Evolutionary conservation across 2,113 vertebrate species (phyloP).

Genomic region (Myotis brandtii): DNA sequence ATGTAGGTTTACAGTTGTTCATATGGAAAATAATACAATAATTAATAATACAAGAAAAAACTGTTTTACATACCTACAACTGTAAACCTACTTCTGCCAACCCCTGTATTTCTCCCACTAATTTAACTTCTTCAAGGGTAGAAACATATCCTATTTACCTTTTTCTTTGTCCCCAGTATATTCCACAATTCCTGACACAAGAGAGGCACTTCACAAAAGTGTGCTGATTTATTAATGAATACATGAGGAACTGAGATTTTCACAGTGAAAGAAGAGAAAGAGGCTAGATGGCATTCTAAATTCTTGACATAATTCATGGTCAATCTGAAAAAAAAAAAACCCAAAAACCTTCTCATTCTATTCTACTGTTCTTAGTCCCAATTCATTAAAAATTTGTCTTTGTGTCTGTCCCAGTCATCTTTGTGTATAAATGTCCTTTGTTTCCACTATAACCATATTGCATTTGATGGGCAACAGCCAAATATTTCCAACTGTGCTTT

Average conservation of each 20-base stretch:
- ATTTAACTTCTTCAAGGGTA: constrained; percentile 2
- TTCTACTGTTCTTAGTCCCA: background rate
- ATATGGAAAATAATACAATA: background rate
- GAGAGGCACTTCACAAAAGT: background rate
- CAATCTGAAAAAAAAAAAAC: background rate
- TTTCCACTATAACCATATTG: constrained; percentile 27
- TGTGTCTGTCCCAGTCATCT: constrained; percentile 50
- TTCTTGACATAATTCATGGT: background rate
- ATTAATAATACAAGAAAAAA: background rate
- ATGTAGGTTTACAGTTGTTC: background rate
- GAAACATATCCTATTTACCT: background rate
- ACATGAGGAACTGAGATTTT: background rate
- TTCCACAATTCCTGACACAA: background rate
- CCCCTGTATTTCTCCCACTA: background rate
- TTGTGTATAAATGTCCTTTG: background rate
- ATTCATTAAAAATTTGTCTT: background rate
- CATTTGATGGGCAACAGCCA: constrained; percentile 18
- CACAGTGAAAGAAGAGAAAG: background rate
- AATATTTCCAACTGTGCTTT: constrained; percentile 41
- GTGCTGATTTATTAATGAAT: constrained; percentile 12
- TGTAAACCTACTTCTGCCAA: background rate
- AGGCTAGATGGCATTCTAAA: background rate
- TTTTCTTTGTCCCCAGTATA: background rate
- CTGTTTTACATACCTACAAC: background rate
- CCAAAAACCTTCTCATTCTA: background rate